phyloP scores from a whole-genome alignment of 2,888 invertebrate species.

The Drosophila kambysellisi region DNA sequence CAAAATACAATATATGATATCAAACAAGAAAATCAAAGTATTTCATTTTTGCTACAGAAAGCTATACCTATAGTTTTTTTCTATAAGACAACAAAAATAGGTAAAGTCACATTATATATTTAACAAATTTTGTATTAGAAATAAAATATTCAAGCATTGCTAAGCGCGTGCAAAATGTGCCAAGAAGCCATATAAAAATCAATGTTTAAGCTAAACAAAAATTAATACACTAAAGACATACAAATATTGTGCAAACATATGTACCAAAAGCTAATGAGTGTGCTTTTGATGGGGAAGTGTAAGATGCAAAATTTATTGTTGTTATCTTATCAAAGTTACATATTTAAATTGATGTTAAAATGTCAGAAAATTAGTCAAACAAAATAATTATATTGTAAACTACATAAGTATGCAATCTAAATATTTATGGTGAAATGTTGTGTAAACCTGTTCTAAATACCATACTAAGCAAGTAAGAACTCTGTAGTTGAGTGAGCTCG shows the following conservation, averaged over 20 bases:
- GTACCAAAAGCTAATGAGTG: constrained; percentile 11
- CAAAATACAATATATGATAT: constrained; percentile 4
- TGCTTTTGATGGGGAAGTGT: constrained; percentile 11
- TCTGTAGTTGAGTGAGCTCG: neutral
- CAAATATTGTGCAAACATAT: constrained; percentile 20
- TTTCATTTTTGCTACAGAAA: constrained; percentile 8
- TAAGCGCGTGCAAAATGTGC: constrained; percentile 50
- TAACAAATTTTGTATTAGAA: constrained; percentile 31
- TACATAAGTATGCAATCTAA: constrained; percentile 10
- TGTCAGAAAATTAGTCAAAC: constrained; percentile 17
- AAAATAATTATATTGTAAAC: constrained; percentile 14
- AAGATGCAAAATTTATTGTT: constrained; percentile 32
- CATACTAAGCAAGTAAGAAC: neutral
- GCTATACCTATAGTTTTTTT: neutral
- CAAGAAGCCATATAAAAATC: constrained; percentile 40
- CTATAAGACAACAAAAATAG: constrained; percentile 21
- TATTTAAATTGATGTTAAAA: constrained; percentile 23
- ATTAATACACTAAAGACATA: constrained; percentile 1
- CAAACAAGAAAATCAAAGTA: constrained; percentile 15
- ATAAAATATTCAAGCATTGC: constrained; percentile 28
- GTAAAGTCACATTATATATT: constrained; percentile 29
- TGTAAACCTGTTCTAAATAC: constrained; percentile 27
- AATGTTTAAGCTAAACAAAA: constrained; percentile 18
- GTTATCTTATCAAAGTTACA: constrained; percentile 28
- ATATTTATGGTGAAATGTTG: constrained; percentile 47